Evolutionary conservation across 35 echinoderm and acorn worm species (phyloP), one percentile per base, ranked within the genome.

Genomic region (Heliocidaris tuberculata): DNA sequence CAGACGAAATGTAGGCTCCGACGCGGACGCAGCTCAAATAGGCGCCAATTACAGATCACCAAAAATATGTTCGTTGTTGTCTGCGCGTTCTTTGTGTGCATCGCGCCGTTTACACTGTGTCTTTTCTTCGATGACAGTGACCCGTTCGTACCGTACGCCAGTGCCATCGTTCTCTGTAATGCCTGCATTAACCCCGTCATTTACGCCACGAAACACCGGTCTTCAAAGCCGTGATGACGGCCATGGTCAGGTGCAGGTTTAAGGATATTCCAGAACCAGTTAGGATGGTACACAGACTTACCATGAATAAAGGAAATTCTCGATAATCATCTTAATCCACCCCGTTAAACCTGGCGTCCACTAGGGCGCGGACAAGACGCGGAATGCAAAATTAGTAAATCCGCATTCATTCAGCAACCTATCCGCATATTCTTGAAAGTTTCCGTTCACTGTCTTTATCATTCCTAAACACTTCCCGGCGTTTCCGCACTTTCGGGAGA

Each of bases 21-120:
- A 16, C 87, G 32, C 11, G 87, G 91, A 32, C 9, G 29, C 91
- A 93, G 91, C 50, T 6, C 13, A 12, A 93, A 59, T 12, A 85
- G 85, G 54, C 95, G 97, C 85, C 97, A 97, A 86, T 50, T 95
- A 48, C 92, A 97, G 90, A 97, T 97, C 92, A 97, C 97, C 48
- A 96, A 97, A 90, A 97, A 97, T 59, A 93, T 97, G 88, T 97
- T 97, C 86, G 91, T 96, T 29, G 94, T 97, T 48, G 95, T 97
- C 88, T 96, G 97, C 85, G 95, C 95, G 7, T 97, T 96, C 86
- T 94, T 97, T 35, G 8, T 97, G 19, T 97, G 97, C 88, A 47
- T 96, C 24, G 95, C 97, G n/a, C 97, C 97, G 11, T 97, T 96
- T 86, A 94, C 93, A 24, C 16, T 97, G 4, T 97, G 97, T 71